Percentiles rank a stretch among this genome's conserved stretches.
Evolutionary conservation across 1,140 invertebrate species (phyloP).

Genomic region (Trichogramma pretiosum): DNA sequence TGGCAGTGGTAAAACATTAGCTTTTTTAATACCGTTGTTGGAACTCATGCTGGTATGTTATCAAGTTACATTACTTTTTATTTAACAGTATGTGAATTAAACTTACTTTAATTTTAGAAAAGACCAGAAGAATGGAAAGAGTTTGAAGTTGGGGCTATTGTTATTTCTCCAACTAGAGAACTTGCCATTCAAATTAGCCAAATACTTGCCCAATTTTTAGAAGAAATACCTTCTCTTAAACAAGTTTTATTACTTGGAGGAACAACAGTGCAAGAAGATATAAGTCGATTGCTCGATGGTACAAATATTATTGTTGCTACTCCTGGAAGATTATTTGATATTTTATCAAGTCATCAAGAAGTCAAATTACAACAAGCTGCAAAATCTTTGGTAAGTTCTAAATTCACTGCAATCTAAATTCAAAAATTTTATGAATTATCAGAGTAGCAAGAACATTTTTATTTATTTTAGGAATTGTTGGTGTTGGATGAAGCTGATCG

Average conservation of each 20-base stretch:
- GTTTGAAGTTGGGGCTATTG: slow-evolving; percentile 75
- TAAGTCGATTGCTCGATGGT: slow-evolving; percentile 61
- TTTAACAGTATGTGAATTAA: not conserved
- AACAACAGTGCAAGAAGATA: slow-evolving; percentile 62
- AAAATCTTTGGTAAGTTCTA: slow-evolving; percentile 60
- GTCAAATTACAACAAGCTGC: slow-evolving; percentile 57
- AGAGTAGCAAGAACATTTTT: slow-evolving; percentile 1
- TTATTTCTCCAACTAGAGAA: slow-evolving; percentile 91
- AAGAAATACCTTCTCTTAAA: slow-evolving; percentile 44
- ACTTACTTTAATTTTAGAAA: slow-evolving; percentile 26
- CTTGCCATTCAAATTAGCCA: slow-evolving; percentile 81
- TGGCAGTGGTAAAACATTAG: slow-evolving; percentile 93
- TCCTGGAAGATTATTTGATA: slow-evolving; percentile 83
- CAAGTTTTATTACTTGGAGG: slow-evolving; percentile 76
- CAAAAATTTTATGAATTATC: not conserved
- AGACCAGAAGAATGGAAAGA: slow-evolving; percentile 53
- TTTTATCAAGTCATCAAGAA: slow-evolving; percentile 59
- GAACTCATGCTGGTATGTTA: slow-evolving; percentile 66
- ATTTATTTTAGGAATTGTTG: slow-evolving; percentile 67
- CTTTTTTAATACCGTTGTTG: slow-evolving; percentile 84
- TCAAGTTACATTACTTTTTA: not conserved
- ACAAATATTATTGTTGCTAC: slow-evolving; percentile 85
- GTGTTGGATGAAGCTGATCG: slow-evolving; percentile 96
- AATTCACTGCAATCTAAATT: slow-evolving; percentile 5
- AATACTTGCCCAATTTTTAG: slow-evolving; percentile 59